Percentiles rank a stretch among this genome's conserved stretches.
Conservation (phyloP, 1,140 invertebrate species). For the Bursaphelenchus mucronatus region DNA sequence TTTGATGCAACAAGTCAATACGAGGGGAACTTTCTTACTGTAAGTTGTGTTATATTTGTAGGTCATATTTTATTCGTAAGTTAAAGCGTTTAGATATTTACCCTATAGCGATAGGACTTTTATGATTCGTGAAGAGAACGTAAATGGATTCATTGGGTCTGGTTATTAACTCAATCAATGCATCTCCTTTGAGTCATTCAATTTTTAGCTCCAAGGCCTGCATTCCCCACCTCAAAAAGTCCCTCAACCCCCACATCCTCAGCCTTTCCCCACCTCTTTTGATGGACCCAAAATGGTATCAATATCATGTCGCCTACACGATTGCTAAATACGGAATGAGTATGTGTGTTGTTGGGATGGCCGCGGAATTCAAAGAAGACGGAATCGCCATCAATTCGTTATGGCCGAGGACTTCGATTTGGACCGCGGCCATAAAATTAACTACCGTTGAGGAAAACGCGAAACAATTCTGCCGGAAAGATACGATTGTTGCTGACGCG, state of each 20-base stretch:
- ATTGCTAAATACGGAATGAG: conserved; percentile 99
- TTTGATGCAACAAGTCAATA: conserved; percentile 85
- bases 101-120: too few species aligned
- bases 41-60: conserved; percentile 61
- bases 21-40: conserved; percentile 84
- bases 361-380: conserved; percentile 77
- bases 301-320: conserved; percentile 86
- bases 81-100: too few species aligned
- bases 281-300: conserved; percentile 83
- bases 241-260: conserved; percentile 85
- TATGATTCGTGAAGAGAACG: too few species aligned
- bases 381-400: conserved; percentile 89
- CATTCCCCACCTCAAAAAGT: conserved; percentile 80
- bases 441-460: conserved; percentile 70
- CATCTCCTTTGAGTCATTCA: background rate
- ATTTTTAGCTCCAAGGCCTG: conserved; percentile 72
- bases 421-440: conserved; percentile 95
- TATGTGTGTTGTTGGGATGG: conserved; percentile 89
- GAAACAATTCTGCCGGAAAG: conserved; percentile 69
- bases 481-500: conserved; percentile 75
- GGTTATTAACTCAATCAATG: too few species aligned
- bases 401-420: conserved; percentile 75
- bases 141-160: too few species aligned
- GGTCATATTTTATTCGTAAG: too few species aligned
- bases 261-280: conserved; percentile 89